Base-by-base conservation (phyloP, 2,797 vertebrate species). In the Naso thynnoides region DNA sequence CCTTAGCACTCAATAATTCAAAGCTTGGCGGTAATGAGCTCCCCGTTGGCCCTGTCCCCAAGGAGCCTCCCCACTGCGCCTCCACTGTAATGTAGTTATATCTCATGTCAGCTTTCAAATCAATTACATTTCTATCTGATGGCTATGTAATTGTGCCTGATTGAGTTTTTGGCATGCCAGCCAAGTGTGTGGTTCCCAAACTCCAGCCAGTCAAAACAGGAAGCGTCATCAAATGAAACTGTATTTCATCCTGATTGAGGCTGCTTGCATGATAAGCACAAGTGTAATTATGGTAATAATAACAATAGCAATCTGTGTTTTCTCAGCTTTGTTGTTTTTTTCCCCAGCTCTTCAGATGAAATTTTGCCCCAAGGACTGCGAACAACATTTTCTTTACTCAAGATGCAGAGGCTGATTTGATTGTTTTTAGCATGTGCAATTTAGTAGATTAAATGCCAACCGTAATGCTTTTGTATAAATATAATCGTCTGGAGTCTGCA, bases 51-150 rank as follows among this genome's bases (percentile, higher is more conserved):
- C 80, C 49, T 47, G 82, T 94, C 93, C 92, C 93, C 42, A 58
- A 88, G 87, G 89, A 93, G 79, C 86, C 80, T 87, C 85, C 89
- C 92, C 86, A 78, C 89, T 81, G 90, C 75, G 89, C 84, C 89
- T 86, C 81, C 82, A 87, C 90, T 88, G 87, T 94, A 92, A 94
- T 94, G 91, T 94, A 93, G 92, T 94, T 94, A 93, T 94, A 94
- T 93, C 92, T 95, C 91, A 89, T 94, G 94, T 95, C 94, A 92
- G 91, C 93, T 93, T 92, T 94, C 92, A 94, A 94, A 94, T 95
- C 94, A 95, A 94, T 95, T 94, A 95, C 89, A 91, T 92, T 95
- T 95, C 91, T 91, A 93, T 95, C 93, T 94, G 94, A 95, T 94
- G 92, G 90, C 91, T 86, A 92, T 86, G 90, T 94, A 93, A 94